A percentile compares a stretch with the other conserved stretches of the same genome.
Evolutionary conservation across 2,888 invertebrate species (phyloP).

Genomic region (Leptodirus hochenwartii): DNA sequence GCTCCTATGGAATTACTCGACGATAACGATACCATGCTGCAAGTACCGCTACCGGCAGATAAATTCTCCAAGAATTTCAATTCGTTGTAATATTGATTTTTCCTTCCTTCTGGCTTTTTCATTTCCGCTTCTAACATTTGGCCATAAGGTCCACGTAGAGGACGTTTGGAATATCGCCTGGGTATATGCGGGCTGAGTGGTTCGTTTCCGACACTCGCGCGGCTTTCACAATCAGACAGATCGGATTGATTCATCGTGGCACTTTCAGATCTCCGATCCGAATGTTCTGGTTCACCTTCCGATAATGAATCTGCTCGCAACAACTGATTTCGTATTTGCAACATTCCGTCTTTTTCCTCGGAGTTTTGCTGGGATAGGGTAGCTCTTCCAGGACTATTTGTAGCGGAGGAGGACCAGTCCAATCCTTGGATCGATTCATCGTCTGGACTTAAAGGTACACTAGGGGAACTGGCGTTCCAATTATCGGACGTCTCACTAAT

Average conservation of each 20-base stretch:
- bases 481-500: conserved; percentile 17
- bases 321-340: conserved; percentile 15
- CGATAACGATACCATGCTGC: conserved; percentile 17
- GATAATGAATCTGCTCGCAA: conserved; percentile 46
- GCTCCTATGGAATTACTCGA: conserved; percentile 18
- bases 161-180: conserved; percentile 54
- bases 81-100: conserved; percentile 36
- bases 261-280: conserved; percentile 35
- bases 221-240: conserved; percentile 35
- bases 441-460: conserved; percentile 26
- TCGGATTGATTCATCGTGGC: conserved; percentile 39
- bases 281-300: conserved; percentile 47
- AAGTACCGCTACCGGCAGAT: conserved; percentile 16
- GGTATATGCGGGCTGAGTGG: conserved; percentile 26
- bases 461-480: conserved; percentile 20
- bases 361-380: conserved; percentile 32
- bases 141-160: conserved; percentile 56
- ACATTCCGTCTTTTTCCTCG: conserved; percentile 47
- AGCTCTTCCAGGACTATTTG: conserved; percentile 10
- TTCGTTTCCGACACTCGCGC: conserved; percentile 27
- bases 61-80: conserved; percentile 34
- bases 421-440: conserved; percentile 19
- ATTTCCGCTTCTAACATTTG: conserved; percentile 69
- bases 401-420: conserved; percentile 25
- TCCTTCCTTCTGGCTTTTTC: conserved; percentile 45